Base-by-base conservation (phyloP, 2,888 invertebrate species). In the Plagodis dolabraria region DNA sequence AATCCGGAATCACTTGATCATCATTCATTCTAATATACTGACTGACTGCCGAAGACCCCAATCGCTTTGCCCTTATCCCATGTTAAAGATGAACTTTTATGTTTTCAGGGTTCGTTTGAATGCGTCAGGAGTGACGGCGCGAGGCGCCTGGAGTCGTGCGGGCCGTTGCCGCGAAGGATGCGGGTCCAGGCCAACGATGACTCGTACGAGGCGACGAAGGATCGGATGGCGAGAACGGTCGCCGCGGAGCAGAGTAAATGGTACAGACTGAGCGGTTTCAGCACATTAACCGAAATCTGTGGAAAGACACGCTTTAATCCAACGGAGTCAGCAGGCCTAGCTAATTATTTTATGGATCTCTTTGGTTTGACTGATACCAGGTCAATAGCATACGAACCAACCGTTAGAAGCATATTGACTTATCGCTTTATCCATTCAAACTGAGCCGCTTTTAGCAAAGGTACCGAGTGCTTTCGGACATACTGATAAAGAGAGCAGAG, bases 111-210 rank as follows among this genome's bases (percentile, higher is more conserved):
- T 83, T 97, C 98, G 87, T 97, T 98, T 92, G 98, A 98, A 92
- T 98, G 98, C 90, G 95, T 98, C 80, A 94, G 94, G 82, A 82
- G 87, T 75, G 90, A 87, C 64, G 90, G 83, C 74, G 81, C 85
- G 70, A 93, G 94, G 77, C 94, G 95, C 68, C 93, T 98, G 87
- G 96, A 96, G 89, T 95, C 96, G 76, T 95, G 98, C 91, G 99
- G 98, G 72, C 94, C 96, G 71, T 94, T 99, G 90, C 96, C 96
- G 76, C 95, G 96, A 85, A 97, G 97, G 86, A 96, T 99, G 95
- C 96, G 97, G 69, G 96, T 99, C 75, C 97, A 97, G 85, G 99
- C 99, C 77, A 98, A 98, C 81, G 98, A 98, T 82, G 98, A 99
- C 94, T 97, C 98, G 63, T 99, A 98, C 92, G 97, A 97, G 91